These are phyloP conservation scores for Burhinus oedicnemus DNA, from an alignment of 2,113 vertebrate species.

Conservation along the genomic window DNA sequence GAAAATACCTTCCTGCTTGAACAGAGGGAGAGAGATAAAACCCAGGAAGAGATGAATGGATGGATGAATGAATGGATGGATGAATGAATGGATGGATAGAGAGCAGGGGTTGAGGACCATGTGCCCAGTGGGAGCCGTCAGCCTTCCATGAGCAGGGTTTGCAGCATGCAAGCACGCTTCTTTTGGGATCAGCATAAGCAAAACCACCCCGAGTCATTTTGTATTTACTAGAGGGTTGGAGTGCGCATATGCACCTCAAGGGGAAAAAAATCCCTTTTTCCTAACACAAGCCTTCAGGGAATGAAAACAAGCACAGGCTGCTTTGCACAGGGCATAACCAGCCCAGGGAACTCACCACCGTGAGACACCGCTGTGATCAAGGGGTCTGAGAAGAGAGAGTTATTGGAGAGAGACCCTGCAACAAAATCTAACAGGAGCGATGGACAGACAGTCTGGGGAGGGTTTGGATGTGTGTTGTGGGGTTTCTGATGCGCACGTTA, in stretches of 20 bases:
- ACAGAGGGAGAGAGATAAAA: neutral
- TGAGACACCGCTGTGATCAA: neutral
- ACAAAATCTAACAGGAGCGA: neutral
- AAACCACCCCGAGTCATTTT: neutral
- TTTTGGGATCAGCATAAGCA: neutral
- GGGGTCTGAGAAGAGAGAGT: neutral
- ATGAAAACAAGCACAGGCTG: neutral
- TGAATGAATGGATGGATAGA: neutral
- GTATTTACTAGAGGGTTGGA: neutral
- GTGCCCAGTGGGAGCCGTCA: rapidly evolving
- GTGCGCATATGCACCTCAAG: rapidly evolving
- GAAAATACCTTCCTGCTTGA: neutral
- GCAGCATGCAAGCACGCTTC: rapidly evolving
- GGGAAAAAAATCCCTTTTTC: neutral
- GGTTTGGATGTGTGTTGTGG: rapidly evolving
- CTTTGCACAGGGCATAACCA: rapidly evolving
- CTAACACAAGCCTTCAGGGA: neutral
- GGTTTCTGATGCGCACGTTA: neutral
- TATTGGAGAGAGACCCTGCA: neutral
- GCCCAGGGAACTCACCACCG: no score
- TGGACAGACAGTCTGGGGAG: neutral
- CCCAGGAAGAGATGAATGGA: neutral
- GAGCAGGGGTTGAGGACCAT: neutral
- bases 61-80: neutral
- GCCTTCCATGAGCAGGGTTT: rapidly evolving